These are phyloP conservation scores for Pyralis farinalis DNA, from an alignment of 2,888 invertebrate genomes.

Conservation along the genomic window DNA sequence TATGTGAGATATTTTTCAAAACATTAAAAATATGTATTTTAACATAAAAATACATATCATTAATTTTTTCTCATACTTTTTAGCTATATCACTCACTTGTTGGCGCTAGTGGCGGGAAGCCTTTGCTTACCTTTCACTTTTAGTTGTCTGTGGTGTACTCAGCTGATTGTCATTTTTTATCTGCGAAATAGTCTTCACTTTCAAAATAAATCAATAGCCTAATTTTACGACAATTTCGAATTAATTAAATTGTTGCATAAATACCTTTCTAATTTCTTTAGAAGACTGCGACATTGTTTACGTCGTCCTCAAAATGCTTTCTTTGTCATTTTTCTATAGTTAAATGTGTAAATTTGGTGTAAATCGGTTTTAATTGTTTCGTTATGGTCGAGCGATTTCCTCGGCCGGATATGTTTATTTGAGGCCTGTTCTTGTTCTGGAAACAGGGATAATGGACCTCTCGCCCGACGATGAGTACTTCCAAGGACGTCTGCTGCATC, in stretches of 20 bases:
- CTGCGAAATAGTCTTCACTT: conserved; percentile 8
- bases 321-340: background rate
- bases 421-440: conserved; percentile 31
- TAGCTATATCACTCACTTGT: too few relatives aligned
- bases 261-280: background rate
- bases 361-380: conserved; percentile 17
- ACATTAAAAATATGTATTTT: too few relatives aligned
- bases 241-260: background rate
- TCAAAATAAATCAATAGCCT: conserved; percentile 4
- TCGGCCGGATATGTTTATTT: conserved; percentile 50
- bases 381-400: conserved; percentile 59
- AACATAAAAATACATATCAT: too few relatives aligned
- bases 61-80: too few relatives aligned
- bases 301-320: background rate
- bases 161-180: conserved; percentile 4
- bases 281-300: background rate
- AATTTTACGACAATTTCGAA: background rate
- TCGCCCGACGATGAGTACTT: conserved; percentile 92
- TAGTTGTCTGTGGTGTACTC: background rate
- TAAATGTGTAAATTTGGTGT: background rate
- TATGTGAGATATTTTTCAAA: too few relatives aligned
- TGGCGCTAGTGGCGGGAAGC: too few relatives aligned
- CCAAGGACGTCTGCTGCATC: conserved; percentile 88
- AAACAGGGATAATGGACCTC: conserved; percentile 76
- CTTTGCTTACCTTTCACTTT: too few relatives aligned